Base-by-base conservation (phyloP, 1,140 invertebrate genomes). In the Ceratina japonica region DNA sequence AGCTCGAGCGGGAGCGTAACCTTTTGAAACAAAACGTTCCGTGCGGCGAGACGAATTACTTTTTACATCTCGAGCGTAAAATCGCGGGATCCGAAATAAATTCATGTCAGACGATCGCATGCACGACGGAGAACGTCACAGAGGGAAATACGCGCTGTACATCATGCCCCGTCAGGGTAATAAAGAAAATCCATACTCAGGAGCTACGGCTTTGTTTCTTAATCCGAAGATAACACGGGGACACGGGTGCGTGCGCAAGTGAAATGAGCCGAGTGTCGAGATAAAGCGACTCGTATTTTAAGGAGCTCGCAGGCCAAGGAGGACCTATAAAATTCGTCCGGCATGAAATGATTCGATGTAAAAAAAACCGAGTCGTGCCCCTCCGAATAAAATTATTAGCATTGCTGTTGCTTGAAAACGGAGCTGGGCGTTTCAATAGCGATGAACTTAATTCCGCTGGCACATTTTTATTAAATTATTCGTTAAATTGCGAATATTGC, bases 171-270 rank as follows among this genome's bases (percentile, higher is more conserved):
- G 79, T 69, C 69, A 54, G 59, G 81, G 74, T 87, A 87, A 86
- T 85, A 82, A 83, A 85, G 80, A 85, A 84, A 86, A 87, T 87
- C 85, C 83, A 86, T 87, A 87, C 75, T 75, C 72, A 22, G 49
- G 63, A 71, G 54, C 24, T 62, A 49, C n/a, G 76, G 77, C 80
- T 84, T 86, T 86, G 76, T 87, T 86, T 87, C 85, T 85, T 87
- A 87, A 87, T 87, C 86, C 86, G 70, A 85, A 88, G 84, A 88
- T 86, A 88, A 87, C 86, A 81, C 84, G 82, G 79, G 64, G 62
- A 82, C 78, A 82, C 75, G 80, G 73, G 73, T 87, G 82, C 78
- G 73, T 85, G 79, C 65, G 75, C 83, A 65, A 83, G 79, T 71
- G 82, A 85, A 87, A 86, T 86, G 86, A 79, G 69, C 74, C 75